phyloP scores from a whole-genome alignment of 2,888 invertebrate genomes.

The Trissolcus japonicus region DNA sequence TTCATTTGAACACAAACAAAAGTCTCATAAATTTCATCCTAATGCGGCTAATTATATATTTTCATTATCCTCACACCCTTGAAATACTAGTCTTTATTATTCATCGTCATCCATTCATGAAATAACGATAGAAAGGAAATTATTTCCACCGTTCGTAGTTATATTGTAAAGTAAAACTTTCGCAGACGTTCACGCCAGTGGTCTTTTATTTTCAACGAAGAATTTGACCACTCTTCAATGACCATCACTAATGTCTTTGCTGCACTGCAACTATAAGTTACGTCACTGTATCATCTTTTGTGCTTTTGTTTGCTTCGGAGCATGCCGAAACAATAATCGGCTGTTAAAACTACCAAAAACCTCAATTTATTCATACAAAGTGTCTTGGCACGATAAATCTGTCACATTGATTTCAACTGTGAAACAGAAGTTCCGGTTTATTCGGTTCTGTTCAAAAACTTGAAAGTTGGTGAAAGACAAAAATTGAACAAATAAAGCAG shows the following conservation, averaged over 20 bases:
- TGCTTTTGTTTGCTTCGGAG: not conserved
- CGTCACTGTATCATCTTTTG: constrained; percentile 2
- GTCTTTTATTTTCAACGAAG: constrained; percentile 11
- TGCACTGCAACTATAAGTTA: not conserved
- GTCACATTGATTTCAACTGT: constrained; percentile 13
- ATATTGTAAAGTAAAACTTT: constrained; percentile 13
- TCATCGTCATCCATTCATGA: no score
- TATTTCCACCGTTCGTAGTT: no score
- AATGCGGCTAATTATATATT: constrained; percentile 3
- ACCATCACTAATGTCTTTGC: constrained; percentile 15
- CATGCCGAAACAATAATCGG: constrained; percentile 12
- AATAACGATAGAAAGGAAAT: no score
- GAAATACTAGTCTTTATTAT: not conserved
- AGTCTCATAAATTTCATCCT: not conserved
- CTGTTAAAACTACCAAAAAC: constrained; percentile 27
- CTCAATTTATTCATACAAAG: constrained; percentile 13
- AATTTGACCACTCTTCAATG: constrained; percentile 8
- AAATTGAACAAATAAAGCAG: no score
- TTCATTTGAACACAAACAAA: no score
- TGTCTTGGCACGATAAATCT: constrained; percentile 1
- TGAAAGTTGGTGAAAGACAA: no score
- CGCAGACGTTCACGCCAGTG: constrained; percentile 20
- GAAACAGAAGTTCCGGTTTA: not conserved
- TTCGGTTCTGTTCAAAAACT: no score
- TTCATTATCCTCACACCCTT: not conserved